Percentiles rank a stretch among this genome's conserved stretches.
These are phyloP conservation scores for Coenobita brevimanus DNA, from an alignment of 1,140 invertebrate genomes.

Conservation along the genomic window DNA sequence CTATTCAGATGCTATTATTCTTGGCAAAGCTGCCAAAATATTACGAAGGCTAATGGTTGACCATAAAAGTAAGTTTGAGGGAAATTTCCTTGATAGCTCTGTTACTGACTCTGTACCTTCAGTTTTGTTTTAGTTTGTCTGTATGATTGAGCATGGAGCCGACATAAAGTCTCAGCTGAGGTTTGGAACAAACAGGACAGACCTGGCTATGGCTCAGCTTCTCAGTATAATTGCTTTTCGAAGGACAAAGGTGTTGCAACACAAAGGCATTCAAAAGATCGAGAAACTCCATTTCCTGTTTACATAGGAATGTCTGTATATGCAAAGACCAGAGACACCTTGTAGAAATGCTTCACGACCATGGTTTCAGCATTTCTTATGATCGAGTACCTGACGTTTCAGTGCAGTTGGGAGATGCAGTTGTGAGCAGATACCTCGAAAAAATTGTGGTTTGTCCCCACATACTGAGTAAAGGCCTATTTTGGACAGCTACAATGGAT, in stretches of 20 bases:
- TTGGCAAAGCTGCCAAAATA: not conserved
- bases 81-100: not conserved
- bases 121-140: not conserved
- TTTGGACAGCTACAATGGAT: not conserved
- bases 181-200: not conserved
- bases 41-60: not conserved
- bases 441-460: not conserved
- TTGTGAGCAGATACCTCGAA: not conserved
- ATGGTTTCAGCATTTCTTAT: not conserved
- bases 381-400: not conserved
- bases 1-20: not conserved
- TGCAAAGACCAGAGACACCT: not conserved
- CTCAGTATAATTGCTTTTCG: constrained; percentile 6
- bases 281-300: not conserved
- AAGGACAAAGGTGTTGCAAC: not conserved
- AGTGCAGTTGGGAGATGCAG: not conserved
- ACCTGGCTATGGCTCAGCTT: not conserved
- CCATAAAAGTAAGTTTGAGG: not conserved
- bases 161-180: no score
- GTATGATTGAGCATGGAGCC: constrained; percentile 2
- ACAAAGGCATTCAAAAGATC: not conserved
- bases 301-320: no score
- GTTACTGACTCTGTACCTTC: not conserved
- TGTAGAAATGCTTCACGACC: not conserved
- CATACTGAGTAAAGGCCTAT: not conserved